phyloP scores from a whole-genome alignment of 1,140 invertebrate genomes.

The Asbolus verrucosus region DNA sequence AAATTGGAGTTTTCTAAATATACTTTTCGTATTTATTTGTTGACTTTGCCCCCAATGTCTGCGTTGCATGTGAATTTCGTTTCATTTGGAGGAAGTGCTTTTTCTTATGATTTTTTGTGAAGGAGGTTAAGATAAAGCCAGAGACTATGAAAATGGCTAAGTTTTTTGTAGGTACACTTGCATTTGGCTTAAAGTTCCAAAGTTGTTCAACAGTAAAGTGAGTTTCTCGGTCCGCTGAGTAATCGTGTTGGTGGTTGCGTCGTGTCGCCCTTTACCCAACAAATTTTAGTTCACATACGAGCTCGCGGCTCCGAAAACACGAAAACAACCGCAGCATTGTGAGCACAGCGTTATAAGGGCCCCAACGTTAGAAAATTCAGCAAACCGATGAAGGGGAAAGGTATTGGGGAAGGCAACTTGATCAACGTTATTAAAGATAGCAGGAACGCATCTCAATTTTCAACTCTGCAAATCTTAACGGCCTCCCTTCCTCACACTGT shows the following conservation, averaged over 20 bases:
- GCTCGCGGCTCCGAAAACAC: constrained; percentile 34
- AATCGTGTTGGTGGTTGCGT: constrained; percentile 42
- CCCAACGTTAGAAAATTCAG: constrained; percentile 26
- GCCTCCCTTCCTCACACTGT: background rate
- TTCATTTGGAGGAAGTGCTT: background rate
- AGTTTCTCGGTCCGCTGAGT: constrained; percentile 43
- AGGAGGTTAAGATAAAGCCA: constrained; percentile 23
- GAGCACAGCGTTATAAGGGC: constrained; percentile 28
- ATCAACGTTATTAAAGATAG: constrained; percentile 37
- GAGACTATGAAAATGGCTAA: constrained; percentile 39
- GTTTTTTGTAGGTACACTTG: constrained; percentile 42
- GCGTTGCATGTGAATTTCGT: background rate
- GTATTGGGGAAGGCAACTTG: constrained; percentile 30
- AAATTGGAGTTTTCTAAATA: too few relatives aligned
- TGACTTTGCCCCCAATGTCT: too few relatives aligned
- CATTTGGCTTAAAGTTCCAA: constrained; percentile 39
- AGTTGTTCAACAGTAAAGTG: constrained; percentile 40
- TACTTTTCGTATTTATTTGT: too few relatives aligned
- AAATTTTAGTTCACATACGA: constrained; percentile 41
- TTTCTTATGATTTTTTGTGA: background rate
- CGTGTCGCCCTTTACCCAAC: constrained; percentile 40
- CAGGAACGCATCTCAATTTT: constrained; percentile 36
- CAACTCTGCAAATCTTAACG: constrained; percentile 15
- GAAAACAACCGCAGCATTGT: constrained; percentile 41
- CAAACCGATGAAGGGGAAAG: constrained; percentile 31